These are phyloP conservation scores for Patagioenas fasciata DNA, from an alignment of 2,113 vertebrate species.

Conservation along the genomic window DNA sequence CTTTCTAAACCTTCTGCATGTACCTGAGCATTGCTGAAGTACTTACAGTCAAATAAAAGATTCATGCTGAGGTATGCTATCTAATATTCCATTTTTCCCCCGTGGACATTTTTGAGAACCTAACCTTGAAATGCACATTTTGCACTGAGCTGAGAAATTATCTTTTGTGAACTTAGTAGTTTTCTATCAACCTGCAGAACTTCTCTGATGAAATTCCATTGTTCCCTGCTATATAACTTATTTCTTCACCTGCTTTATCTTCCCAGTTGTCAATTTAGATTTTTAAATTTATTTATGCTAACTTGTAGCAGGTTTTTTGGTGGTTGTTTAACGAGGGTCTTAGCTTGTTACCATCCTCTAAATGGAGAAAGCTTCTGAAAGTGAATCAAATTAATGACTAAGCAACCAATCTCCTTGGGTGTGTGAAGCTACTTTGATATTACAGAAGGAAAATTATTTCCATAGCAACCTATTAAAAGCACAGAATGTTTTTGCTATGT, in stretches of 20 bases:
- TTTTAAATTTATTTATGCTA: neutral
- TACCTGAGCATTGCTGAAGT: neutral
- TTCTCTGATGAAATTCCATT: neutral
- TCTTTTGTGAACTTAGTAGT: neutral
- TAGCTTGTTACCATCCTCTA: neutral
- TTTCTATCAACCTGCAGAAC: neutral
- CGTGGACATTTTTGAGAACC: neutral
- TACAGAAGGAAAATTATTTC: constrained; percentile 32
- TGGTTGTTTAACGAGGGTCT: neutral
- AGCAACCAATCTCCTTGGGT: neutral
- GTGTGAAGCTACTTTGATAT: neutral
- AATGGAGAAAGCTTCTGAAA: neutral
- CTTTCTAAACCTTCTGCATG: neutral
- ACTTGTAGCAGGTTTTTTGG: neutral
- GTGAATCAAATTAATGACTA: neutral
- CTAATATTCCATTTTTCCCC: neutral
- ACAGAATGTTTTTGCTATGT: neutral
- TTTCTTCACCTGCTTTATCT: neutral
- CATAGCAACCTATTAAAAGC: constrained; percentile 48
- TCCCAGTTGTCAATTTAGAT: neutral
- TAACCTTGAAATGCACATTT: neutral
- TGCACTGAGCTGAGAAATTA: neutral
- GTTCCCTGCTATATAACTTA: neutral
- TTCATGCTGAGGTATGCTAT: neutral
- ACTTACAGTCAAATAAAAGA: neutral